Base-by-base conservation (phyloP, 23 tunicate genomes). In the Ciona savignyi region DNA sequence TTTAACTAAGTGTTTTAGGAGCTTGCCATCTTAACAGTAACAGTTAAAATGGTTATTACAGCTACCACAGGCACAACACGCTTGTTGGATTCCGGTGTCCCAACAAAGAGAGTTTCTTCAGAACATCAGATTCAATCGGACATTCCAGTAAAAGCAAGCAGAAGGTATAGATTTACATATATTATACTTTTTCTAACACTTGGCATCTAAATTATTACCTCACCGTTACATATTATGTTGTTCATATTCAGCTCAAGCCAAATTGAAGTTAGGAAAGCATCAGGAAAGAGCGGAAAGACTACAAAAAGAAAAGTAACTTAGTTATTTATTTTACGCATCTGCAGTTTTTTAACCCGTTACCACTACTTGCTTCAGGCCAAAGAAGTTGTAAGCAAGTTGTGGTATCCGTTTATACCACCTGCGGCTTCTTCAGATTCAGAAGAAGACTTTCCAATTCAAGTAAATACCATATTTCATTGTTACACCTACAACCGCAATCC, bases 391-490 rank as follows among this genome's bases (percentile, higher is more conserved):
- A 51, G 74, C 1, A 82, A 74, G 56, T 60, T 82, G 31, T 82
- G 87, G 87, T 82, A 66, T 68, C 87, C 87, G 9, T 82, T 82
- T 32, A 82, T 74, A n/a, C 70, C 87, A 23, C 87, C 87, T 6
- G 75, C 30, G 42, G 73, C 75, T 22, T 82, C 87, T 25, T 75
- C 80, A 0, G 87, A 82, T 51, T 82, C 87, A 0, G 87, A 82
- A 33, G 85, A 81, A 32, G 84, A 80, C 3, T 73, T 62, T n/a
- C 15, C 56, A 4, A 51, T 68, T 1, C 28, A 66, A 21, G n/a
- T n/a, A n/a, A n/a, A n/a, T n/a, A n/a, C n/a, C n/a, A n/a, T n/a
- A n/a, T n/a, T n/a, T n/a, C n/a, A n/a, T n/a, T n/a, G n/a, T n/a
- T n/a, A n/a, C n/a, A n/a, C n/a, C n/a, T n/a, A n/a, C n/a, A n/a